Evolutionary conservation across 2,888 invertebrate genomes (phyloP).

Genomic region (Sympetrum striolatum): DNA sequence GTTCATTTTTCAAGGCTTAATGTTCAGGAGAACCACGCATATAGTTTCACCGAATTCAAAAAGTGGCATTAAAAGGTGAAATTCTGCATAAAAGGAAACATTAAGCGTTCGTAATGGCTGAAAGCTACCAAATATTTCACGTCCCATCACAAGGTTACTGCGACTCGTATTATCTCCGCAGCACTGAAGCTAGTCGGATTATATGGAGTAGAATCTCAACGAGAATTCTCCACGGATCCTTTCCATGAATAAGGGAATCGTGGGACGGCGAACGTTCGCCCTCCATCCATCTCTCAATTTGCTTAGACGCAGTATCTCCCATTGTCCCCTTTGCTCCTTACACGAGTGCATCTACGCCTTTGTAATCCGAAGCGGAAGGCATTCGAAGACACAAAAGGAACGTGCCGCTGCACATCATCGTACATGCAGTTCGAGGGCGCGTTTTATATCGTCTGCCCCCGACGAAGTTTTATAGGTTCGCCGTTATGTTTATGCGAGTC

Average conservation of each 20-base stretch:
- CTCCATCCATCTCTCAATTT: background rate
- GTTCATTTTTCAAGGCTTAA: too few species aligned
- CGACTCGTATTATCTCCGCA: too few species aligned
- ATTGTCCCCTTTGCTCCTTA: too few species aligned
- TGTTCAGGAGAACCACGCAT: too few species aligned
- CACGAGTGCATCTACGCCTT: background rate
- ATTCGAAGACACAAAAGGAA: background rate
- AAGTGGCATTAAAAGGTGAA: too few species aligned
- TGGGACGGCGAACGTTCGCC: background rate
- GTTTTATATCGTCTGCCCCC: background rate
- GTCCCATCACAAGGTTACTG: too few species aligned
- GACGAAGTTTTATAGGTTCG: background rate
- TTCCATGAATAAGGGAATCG: background rate
- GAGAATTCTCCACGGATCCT: background rate
- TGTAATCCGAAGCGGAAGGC: background rate
- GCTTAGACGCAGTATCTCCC: background rate
- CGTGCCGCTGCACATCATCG: background rate
- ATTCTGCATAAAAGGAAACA: too few species aligned
- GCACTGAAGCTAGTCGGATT: too few species aligned
- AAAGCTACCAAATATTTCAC: too few species aligned
- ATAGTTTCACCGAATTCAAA: too few species aligned
- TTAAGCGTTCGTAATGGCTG: too few species aligned
- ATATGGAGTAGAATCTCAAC: too few species aligned
- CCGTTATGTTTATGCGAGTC: background rate
- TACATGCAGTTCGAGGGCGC: background rate